Percentiles rank a stretch among this genome's conserved stretches.
Evolutionary conservation across 2,797 vertebrate genomes (phyloP).

Genomic region (Carduelis carduelis): DNA sequence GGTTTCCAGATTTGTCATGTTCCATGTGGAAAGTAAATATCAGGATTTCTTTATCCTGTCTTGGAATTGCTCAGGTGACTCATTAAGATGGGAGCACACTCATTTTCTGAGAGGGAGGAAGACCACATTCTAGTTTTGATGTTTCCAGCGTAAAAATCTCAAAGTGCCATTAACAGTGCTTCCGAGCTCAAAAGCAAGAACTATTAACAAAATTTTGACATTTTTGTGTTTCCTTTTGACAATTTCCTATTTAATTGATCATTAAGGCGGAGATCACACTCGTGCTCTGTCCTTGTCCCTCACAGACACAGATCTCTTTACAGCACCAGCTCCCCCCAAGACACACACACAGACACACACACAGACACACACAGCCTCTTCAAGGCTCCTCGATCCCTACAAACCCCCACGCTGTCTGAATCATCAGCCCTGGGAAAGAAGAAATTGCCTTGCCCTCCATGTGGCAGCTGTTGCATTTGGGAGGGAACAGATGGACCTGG

Average conservation of each 20-base stretch:
- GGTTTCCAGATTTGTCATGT: neutral
- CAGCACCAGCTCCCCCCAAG: neutral
- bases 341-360: neutral
- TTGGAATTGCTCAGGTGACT: neutral
- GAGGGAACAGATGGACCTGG: neutral
- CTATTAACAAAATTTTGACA: constrained; percentile 39
- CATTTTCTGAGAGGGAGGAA: neutral
- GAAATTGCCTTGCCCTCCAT: neutral
- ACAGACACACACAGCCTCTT: neutral
- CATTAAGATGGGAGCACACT: neutral
- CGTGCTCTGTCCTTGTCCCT: neutral
- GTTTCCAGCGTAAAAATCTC: neutral
- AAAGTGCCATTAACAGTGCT: neutral
- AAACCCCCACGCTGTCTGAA: neutral
- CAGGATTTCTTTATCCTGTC: neutral
- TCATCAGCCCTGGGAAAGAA: neutral
- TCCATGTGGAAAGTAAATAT: neutral
- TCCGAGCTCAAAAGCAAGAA: neutral
- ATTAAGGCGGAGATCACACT: constrained; percentile 34
- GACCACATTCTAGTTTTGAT: neutral
- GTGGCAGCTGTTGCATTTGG: neutral
- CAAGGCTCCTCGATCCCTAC: neutral
- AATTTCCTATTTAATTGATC: constrained; percentile 54
- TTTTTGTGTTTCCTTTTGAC: constrained; percentile 35
- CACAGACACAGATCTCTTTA: neutral